Base-by-base conservation (phyloP, 2,797 vertebrate species). In the Micromesistius poutassou region DNA sequence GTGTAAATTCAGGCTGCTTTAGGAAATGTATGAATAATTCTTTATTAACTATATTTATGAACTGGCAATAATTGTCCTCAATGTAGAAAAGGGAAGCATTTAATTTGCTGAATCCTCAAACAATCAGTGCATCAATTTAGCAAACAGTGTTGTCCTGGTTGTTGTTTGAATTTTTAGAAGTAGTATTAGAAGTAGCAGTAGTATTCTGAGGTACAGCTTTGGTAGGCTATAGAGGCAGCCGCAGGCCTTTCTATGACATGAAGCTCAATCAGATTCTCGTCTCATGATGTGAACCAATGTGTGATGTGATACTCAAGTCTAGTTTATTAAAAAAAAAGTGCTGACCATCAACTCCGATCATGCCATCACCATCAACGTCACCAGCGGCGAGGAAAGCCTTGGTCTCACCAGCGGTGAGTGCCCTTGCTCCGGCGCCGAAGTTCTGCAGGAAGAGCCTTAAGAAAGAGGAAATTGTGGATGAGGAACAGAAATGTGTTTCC, bases 381-480 rank as follows among this genome's bases (percentile, higher is more conserved):
- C 91, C 94, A 71, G 92, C 94, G 1, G 81, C 13, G 9, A 95
- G 91, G 87, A 95, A 94, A 66, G 85, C 6, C 85, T 92, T 90
- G 85, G 94, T 95, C 91, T 95, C 95, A 66, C 87, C 87, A 55
- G 94, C 94, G 3, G 92, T 95, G 87, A 95, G 94, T 77, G 89
- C 93, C 87, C 95, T 93, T 84, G 94, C 94, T 19, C 31, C 0
- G 0, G 85, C 74, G 72, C 86, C 82, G 88, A 95, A 95, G 93
- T 92, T 95, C 93, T 95, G 94, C 82, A 95, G 94, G 90, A 95
- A 95, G 83, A 94, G 91, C 87, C 94, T 95, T 82, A 5, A 1
- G 25, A 72, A 46, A 40, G 76, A 2, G 46, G 40, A 30, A 30
- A 73, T 33, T 10, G 68, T 71, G 22, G 35, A 73, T 25, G 55